Evolutionary conservation across 2,888 invertebrate genomes (phyloP), one percentile per base, ranked within the genome.

Genomic region (Drosophila acutilabella): DNA sequence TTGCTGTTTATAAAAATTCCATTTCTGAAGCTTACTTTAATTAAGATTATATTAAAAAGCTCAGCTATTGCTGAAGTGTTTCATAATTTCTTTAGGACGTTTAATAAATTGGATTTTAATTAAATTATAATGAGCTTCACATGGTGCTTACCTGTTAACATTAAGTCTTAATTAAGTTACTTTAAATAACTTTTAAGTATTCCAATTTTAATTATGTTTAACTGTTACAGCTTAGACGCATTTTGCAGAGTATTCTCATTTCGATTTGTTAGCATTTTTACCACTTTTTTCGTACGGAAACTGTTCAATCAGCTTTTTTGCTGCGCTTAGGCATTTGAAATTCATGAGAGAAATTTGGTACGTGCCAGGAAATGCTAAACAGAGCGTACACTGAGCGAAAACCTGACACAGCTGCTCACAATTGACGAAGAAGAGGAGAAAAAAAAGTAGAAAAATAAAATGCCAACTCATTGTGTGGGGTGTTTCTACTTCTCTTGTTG

Each of bases 311-410:
- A 87, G 78, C 73, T 54, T 78, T 78, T 68, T 30, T 30, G 6
- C 30, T 78, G 66, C 61, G 68, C 59, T 62, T 61, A 65, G 67
- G 70, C 74, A 83, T 86, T 86, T 84, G 74, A 75, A 80, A 86
- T 86, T 86, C 89, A 86, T 86, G 88, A 71, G 84, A 72, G 78
- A 74, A 80, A 74, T 76, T 84, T 78, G 66, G 77, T 84, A 86
- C 86, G 86, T 88, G 86, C 67, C 79, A 50, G 78, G 86, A 87
- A 86, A 84, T 77, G 74, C 58, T 82, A 88, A 86, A 70, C 77
- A 88, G 86, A 61, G 74, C 54, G 62, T 56, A 59, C 40, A 10
- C 64, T 64, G 56, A 36, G 51, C 44, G 30, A 48, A 44, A 44
- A 53, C 41, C 53, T 65, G 69, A 41, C 70, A 48, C 77, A 78